Percentiles rank a stretch among this genome's conserved stretches.
Evolutionary conservation across 2,797 vertebrate genomes (phyloP).

Genomic region (Bryconaethiops microstoma): DNA sequence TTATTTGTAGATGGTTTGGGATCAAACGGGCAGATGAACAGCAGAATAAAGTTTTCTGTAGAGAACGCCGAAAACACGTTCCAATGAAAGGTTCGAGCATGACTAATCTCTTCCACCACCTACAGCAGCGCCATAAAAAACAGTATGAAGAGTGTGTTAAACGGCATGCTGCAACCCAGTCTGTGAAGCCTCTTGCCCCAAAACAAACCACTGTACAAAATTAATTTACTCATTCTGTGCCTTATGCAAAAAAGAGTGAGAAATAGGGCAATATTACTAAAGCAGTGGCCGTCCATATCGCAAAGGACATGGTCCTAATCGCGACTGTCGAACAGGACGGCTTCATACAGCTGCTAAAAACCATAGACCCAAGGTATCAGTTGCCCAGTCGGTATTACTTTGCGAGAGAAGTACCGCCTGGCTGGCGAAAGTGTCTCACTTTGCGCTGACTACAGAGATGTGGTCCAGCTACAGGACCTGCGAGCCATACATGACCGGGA

Average conservation of each 20-base stretch:
- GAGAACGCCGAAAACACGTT: conserved; percentile 29
- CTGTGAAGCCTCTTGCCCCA: neutral
- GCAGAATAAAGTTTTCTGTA: conserved; percentile 14
- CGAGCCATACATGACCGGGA: too few species aligned
- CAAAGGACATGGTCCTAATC: conserved; percentile 30
- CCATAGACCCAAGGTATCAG: conserved; percentile 43
- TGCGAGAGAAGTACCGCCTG: conserved; percentile 32
- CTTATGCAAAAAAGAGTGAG: conserved; percentile 27
- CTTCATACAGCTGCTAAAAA: conserved; percentile 21
- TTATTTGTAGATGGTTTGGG: too few species aligned
- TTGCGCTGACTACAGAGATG: too few species aligned
- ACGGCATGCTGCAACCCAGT: neutral
- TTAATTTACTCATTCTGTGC: neutral
- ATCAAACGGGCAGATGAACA: conserved; percentile 15
- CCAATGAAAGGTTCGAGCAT: conserved; percentile 11
- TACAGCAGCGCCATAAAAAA: conserved; percentile 12
- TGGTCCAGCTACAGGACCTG: too few species aligned
- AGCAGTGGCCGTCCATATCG: neutral
- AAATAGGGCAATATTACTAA: conserved; percentile 38
- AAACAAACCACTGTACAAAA: conserved; percentile 18
- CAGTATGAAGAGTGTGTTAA: too few species aligned
- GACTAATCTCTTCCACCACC: conserved; percentile 21
- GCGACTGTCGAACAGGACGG: conserved; percentile 40
- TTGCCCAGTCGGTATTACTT: conserved; percentile 48
- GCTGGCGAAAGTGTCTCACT: too few species aligned